These are phyloP conservation scores for Drosophila pseudotalamancana DNA, from an alignment of 2,888 invertebrate genomes.

Conservation along the genomic window DNA sequence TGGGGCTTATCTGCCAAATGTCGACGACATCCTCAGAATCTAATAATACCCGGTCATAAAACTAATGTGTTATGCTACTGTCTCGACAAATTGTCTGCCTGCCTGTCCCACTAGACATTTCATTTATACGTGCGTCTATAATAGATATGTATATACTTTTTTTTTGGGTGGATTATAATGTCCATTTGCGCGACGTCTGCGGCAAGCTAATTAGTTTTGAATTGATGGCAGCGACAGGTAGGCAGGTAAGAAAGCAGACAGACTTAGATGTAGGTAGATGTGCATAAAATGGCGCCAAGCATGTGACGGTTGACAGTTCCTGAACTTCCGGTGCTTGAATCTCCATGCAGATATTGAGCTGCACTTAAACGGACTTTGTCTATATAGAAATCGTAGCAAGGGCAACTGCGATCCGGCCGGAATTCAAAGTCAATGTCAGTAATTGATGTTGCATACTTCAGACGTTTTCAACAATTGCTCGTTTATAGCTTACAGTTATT, in stretches of 20 bases:
- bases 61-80: constrained; percentile 47
- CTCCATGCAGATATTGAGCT: constrained; percentile 28
- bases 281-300: constrained; percentile 23
- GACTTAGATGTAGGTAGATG: too few species aligned
- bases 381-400: constrained; percentile 13
- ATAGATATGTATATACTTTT: constrained; percentile 16
- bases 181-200: constrained; percentile 17
- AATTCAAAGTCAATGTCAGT: constrained; percentile 74
- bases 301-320: constrained; percentile 13
- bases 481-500: constrained; percentile 45
- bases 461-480: constrained; percentile 51
- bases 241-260: constrained; percentile 19
- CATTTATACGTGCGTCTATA: too few species aligned
- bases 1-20: constrained; percentile 58
- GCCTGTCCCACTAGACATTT: constrained; percentile 17
- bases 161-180: constrained; percentile 30
- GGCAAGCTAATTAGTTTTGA: constrained; percentile 69
- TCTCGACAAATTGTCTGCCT: constrained; percentile 62
- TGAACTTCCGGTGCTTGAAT: constrained; percentile 36
- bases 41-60: constrained; percentile 64
- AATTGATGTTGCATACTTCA: constrained; percentile 60
- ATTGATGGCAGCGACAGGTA: constrained; percentile 57
- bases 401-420: constrained; percentile 22
- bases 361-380: constrained; percentile 33
- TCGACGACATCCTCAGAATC: constrained; percentile 39